Evolutionary conservation across 2,113 vertebrate genomes (phyloP).

Genomic region (Xiphophorus hellerii): DNA sequence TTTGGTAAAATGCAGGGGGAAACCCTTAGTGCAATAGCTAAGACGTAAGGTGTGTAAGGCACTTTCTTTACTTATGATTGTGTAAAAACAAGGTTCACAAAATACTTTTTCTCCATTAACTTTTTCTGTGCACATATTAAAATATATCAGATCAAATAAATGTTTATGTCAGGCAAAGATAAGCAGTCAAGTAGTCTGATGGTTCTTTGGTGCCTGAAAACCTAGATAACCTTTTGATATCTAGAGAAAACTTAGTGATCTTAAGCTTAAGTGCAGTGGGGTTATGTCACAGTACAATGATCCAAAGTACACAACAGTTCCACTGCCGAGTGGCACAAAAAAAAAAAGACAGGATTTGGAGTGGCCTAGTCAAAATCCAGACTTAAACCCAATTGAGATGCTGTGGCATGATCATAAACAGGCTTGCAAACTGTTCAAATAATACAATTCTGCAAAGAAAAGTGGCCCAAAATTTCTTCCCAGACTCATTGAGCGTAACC

Average conservation of each 20-base stretch:
- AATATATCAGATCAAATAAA: neutral
- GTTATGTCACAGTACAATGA: neutral
- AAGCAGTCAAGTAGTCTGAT: neutral
- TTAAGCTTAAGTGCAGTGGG: neutral
- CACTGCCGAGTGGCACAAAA: no score
- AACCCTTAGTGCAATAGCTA: neutral
- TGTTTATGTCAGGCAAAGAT: neutral
- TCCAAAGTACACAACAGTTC: neutral
- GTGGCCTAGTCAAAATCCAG: neutral
- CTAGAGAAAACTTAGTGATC: neutral
- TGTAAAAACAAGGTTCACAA: neutral
- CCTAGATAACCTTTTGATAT: neutral
- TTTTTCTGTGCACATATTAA: neutral
- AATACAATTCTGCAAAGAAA: neutral
- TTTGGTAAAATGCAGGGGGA: neutral
- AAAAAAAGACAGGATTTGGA: neutral
- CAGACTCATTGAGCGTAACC: neutral
- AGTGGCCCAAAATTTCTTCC: neutral
- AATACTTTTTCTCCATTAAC: neutral
- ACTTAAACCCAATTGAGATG: neutral
- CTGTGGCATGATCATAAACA: neutral
- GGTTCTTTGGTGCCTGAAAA: neutral
- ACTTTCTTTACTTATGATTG: neutral
- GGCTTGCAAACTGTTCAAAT: neutral
- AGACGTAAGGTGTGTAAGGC: neutral